phyloP scores from a whole-genome alignment of 2,888 invertebrate species.

The Aelia acuminata region DNA sequence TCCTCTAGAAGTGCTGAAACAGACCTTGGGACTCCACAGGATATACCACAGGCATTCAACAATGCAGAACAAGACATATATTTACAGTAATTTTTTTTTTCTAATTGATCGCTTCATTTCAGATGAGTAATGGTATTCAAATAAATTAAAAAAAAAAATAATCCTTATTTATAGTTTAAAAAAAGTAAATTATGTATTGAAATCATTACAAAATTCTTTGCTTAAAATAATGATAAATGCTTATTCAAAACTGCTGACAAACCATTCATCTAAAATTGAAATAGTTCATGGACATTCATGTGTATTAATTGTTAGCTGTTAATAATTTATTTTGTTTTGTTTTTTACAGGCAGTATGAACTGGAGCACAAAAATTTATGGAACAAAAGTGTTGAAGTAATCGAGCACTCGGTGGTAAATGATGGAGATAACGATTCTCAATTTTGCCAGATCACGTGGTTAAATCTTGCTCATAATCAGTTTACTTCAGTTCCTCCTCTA shows the following conservation, averaged over 20 bases:
- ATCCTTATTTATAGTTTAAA: no score
- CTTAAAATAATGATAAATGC: background rate
- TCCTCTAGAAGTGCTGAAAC: slow-evolving; percentile 69
- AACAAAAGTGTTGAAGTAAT: slow-evolving; percentile 76
- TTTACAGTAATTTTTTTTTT: slow-evolving; percentile 64
- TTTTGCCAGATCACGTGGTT: slow-evolving; percentile 75
- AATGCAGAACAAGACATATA: slow-evolving; percentile 63
- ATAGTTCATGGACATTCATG: no score
- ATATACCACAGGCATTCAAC: slow-evolving; percentile 62
- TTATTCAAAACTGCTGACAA: background rate
- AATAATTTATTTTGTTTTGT: background rate
- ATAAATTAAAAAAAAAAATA: background rate
- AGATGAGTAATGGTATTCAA: background rate
- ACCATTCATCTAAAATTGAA: background rate
- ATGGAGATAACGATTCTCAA: slow-evolving; percentile 74
- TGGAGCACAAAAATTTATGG: slow-evolving; percentile 86
- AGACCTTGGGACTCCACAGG: slow-evolving; percentile 63
- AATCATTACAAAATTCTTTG: background rate
- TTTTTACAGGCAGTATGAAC: slow-evolving; percentile 70
- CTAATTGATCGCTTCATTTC: background rate
- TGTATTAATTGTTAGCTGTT: background rate
- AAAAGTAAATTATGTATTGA: background rate
- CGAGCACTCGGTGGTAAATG: slow-evolving; percentile 74
- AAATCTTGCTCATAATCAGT: slow-evolving; percentile 92
- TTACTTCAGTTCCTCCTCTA: slow-evolving; percentile 88